Evolutionary conservation across 2,113 vertebrate species (phyloP).

Genomic region (Mastomys coucha): DNA sequence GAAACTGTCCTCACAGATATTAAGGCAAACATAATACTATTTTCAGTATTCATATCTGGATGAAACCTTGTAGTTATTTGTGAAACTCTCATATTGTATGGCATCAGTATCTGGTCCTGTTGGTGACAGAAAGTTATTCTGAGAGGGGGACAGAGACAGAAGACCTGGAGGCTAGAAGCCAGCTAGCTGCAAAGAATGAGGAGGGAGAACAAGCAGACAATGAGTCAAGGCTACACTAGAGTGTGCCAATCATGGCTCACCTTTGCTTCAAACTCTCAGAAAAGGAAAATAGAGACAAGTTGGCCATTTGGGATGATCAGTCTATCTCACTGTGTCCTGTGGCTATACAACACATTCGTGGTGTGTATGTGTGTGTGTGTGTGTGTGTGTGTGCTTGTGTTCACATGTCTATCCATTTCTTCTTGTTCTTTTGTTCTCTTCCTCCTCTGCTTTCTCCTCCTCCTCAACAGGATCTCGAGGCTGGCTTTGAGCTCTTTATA

Average conservation of each 20-base stretch:
- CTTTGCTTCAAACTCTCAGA: background rate
- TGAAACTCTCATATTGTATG: background rate
- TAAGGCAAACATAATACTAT: background rate
- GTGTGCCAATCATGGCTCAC: rapidly evolving
- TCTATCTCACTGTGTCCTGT: rapidly evolving
- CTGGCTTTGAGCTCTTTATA: background rate
- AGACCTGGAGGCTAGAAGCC: no score
- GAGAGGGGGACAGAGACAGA: no score
- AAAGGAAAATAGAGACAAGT: rapidly evolving
- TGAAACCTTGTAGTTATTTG: background rate
- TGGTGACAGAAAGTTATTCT: background rate
- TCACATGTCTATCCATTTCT: background rate
- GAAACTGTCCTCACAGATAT: background rate
- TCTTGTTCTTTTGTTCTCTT: background rate
- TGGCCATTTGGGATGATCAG: no score
- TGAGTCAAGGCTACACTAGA: rapidly evolving
- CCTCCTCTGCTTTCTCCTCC: background rate
- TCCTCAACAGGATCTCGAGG: background rate
- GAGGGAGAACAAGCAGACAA: no score
- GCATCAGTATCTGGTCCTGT: background rate
- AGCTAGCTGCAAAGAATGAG: rapidly evolving
- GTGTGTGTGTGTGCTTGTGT: background rate
- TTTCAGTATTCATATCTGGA: background rate
- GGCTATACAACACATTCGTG: background rate
- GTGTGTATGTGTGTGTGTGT: background rate